Conservation (phyloP, 2,113 vertebrate genomes). For the Acrocephalus kingi region DNA sequence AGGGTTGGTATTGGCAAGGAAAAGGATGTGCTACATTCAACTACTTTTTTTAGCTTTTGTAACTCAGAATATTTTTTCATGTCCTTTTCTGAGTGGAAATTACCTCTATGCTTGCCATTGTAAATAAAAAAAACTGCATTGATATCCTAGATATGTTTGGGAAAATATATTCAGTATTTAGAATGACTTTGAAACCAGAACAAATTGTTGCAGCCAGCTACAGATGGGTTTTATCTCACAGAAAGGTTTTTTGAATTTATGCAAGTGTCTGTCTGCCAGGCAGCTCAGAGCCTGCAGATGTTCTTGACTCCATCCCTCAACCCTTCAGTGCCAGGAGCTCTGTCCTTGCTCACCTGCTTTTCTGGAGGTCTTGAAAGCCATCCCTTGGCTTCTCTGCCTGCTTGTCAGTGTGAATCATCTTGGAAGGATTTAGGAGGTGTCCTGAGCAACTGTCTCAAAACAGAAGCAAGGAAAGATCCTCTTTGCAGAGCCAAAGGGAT, state of each 20-base stretch:
- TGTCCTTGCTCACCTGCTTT: background rate
- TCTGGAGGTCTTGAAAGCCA: background rate
- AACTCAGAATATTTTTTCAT: background rate
- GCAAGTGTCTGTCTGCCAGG: background rate
- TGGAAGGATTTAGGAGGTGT: background rate
- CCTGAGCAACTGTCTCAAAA: background rate
- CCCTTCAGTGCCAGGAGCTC: background rate
- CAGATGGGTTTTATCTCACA: background rate
- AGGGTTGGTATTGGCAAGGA: background rate
- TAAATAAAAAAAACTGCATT: background rate
- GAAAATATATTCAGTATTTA: background rate
- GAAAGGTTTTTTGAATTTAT: background rate
- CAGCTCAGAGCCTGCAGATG: background rate
- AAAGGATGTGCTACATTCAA: rapidly evolving
- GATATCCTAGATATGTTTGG: background rate
- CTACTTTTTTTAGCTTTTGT: background rate
- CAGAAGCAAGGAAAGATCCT: background rate
- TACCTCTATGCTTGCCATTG: background rate
- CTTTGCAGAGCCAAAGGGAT: background rate
- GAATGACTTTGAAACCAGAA: background rate
- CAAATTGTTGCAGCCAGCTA: background rate
- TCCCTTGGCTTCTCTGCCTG: background rate
- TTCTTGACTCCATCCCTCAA: background rate
- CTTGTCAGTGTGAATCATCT: background rate
- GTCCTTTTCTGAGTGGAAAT: background rate